Base-by-base conservation (phyloP, 1,140 invertebrate genomes). In the Semibalanus balanoides region DNA sequence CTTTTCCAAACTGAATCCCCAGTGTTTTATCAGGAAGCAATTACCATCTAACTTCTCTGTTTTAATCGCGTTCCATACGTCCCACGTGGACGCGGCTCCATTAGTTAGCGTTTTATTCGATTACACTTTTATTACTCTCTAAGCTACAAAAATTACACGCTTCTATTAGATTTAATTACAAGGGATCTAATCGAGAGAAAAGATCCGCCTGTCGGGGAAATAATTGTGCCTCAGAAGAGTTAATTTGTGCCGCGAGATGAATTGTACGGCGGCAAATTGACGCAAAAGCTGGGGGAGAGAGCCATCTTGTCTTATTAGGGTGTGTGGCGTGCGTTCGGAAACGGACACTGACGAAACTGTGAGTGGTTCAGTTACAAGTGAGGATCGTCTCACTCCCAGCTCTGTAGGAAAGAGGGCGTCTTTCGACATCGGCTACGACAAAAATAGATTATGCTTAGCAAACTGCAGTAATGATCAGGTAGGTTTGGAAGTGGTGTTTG, bases 81-180 rank as follows among this genome's bases (percentile, higher is more conserved):
- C 51, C 22, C 51, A 22, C 51, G 51, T 64, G 51, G 51, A 64
- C 22, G 51, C 22, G 51, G 51, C 51, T 64, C 51, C 51, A 64
- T 64, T 64, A 64, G 51, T 64, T 64, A 22, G 51, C 51, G 11
- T 64, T 64, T 64, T 64, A 64, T 64, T 64, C 22, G 51, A 64
- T 64, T 64, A 64, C 51, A 64, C 51, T 64, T 64, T 64, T 64
- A 64, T 64, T 64, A 64, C 51, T 64, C 51, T 64, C 51, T 64
- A 64, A 64, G 51, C 51, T 64, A 64, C 51, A 64, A 64, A 64
- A 64, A 64, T 64, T 64, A 64, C 51, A 64, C 51, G 51, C 51
- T 19, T 64, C 51, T 64, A 64, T 64, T 64, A 64, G 51, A 64
- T 64, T 64, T 64, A 64, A 64, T 64, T 64, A 64, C 51, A 64